Evolutionary conservation across 1,140 invertebrate species (phyloP), one percentile per base, ranked within the genome.

Genomic region (Dufourea novaeangliae): DNA sequence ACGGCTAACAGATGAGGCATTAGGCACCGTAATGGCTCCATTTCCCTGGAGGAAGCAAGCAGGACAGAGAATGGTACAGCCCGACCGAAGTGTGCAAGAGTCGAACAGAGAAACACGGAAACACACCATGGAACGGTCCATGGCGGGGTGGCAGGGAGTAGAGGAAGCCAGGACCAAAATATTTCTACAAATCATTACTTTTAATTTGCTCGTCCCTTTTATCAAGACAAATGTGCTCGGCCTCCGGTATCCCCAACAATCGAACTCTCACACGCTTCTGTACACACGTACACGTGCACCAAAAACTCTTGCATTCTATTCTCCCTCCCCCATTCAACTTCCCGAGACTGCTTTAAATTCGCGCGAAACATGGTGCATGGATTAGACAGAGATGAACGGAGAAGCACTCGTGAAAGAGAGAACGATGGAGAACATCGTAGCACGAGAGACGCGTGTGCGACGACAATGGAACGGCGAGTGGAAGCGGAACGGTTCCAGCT

Each of bases 101-200:
- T 1, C 6, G 17, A 25, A 3, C 11, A 37, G 6, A 6, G n/a
- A 52, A 17, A 14, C 14, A 14, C 17, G 10, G 62, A 74, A 2
- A 27, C 27, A 50, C 44, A 66, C 10, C 2, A 12, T 20, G 10
- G 12, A 20, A 1, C 29, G 5, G 57, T n/a, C 57, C 1, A 3
- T 8, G 20, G 8, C 0, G 32, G 11, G 50, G 61, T 1, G 22
- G 27, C 50, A 29, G 44, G 20, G 61, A 22, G 20, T 29, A 39
- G 37, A 34, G 25, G 66, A 39, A 46, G 64, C 52, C 41, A 61
- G 88, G 87, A 80, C 86, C 82, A 76, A 90, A 91, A 90, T 91
- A 91, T 92, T 92, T 92, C 91, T 91, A 92, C 92, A 92, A 92
- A 92, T 92, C 92, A 92, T 92, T 92, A 92, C 91, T 92, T 92